Evolutionary conservation across 2,797 vertebrate species (phyloP), one percentile per base, ranked within the genome.

Genomic region (Lepus oiostolus): DNA sequence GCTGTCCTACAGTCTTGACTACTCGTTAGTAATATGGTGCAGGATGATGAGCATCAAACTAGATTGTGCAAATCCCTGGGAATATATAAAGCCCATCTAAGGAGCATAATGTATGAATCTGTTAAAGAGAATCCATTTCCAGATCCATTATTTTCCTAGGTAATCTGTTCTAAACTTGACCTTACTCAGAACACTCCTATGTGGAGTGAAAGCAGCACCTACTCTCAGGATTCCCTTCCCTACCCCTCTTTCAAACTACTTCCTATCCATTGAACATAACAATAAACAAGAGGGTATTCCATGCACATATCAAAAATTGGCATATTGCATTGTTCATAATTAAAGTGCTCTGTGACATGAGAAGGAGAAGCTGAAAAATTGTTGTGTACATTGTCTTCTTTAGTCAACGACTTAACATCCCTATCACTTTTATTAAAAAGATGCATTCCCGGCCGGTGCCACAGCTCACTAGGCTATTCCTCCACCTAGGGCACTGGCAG

Each of bases 311-410:
- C 50, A 85, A 54, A 82, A 79, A 88, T 90, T 82, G 28, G 52
- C 85, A 52, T 30, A 10, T 84, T 89, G 30, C 19, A n/a, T 89
- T 91, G 70, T 87, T 2, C 30, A 83, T 70, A 42, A 21, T 84
- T 32, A 74, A 71, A 82, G 80, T 75, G 12, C 24, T 50, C 32
- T 32, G 11, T 5, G 24, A 5, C 84, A 11, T 89, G 14, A 86
- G 89, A 93, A 19, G 10, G n/a, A 88, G 4, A 90, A 85, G 38
- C 28, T 67, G 65, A 96, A 90, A 93, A 90, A 71, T 4, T 58
- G 28, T 81, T 12, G 0, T 42, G 19, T 22, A 54, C 19, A 70
- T 22, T 19, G 85, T 12, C 75, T 28, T 38, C 58, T 32, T 91
- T 92, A 75, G 47, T 94, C 83, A 70, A 8, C 11, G 72, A 38